Evolutionary conservation across 2,113 vertebrate genomes (phyloP).

Genomic region (Campylorhamphus procurvoides): DNA sequence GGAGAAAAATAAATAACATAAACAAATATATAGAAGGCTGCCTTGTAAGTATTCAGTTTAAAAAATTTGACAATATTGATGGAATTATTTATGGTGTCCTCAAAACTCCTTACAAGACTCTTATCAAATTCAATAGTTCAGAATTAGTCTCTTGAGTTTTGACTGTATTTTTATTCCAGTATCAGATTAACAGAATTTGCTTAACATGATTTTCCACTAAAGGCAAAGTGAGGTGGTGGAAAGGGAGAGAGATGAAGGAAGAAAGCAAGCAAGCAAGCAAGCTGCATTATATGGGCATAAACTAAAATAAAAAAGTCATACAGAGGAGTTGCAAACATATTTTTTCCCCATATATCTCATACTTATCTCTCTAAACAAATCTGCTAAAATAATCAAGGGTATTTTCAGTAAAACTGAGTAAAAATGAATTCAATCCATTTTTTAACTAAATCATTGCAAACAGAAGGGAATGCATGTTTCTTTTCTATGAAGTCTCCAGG

Average conservation of each 20-base stretch:
- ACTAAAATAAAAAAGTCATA: not conserved
- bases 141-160: not conserved
- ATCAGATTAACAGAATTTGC: not conserved
- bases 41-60: not conserved
- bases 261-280: not conserved
- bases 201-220: not conserved
- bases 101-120: not conserved
- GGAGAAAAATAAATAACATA: not conserved
- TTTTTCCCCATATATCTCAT: not conserved
- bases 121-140: not conserved
- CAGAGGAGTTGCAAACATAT: not conserved
- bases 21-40: not conserved
- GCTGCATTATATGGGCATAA: not conserved
- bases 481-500: slow-evolving; percentile 20
- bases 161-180: not conserved
- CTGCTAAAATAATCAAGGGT: not conserved
- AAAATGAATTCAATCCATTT: slow-evolving; percentile 35
- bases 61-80: not conserved
- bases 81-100: not conserved
- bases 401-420: slow-evolving; percentile 8
- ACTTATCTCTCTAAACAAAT: slow-evolving; percentile 28
- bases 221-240: not conserved
- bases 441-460: not conserved
- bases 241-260: not conserved
- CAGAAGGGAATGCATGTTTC: slow-evolving; percentile 2